Evolutionary conservation across 2,113 vertebrate species (phyloP), one percentile per base, ranked within the genome.

Genomic region (Sula dactylatra): DNA sequence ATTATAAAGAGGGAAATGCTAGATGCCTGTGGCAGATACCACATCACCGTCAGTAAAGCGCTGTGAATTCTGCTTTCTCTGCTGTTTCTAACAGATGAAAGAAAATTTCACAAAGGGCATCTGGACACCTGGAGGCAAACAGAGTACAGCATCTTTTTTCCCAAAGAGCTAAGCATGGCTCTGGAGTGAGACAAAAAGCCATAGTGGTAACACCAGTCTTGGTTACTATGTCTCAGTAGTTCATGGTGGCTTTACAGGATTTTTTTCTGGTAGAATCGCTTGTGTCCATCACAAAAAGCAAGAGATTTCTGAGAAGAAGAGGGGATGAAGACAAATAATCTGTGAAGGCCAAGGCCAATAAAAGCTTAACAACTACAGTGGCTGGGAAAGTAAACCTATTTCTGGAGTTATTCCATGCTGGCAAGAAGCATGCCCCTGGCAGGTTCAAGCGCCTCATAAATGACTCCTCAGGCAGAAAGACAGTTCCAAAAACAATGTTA

Each of bases 401-500:
- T 88, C 90, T 96, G 95, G 87, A 97, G 76, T 95, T 95, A 91
- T 82, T 96, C 95, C 91, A 94, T 16, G 34, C 94, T 97, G 96
- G 96, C 97, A 96, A 88, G 89, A 94, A 96, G 74, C 34, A 47
- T 47, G 78, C 67, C 84, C 87, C 90, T 97, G 87, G 93, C 95
- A 96, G 91, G 85, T 91, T 96, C 49, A 95, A 94, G 56, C 92
- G 83, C 89, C 93, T 97, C 88, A 82, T 91, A 96, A 97, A 96
- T 93, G 94, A 90, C 82, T 96, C 82, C 91, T 96, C 34, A 66
- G 82, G 82, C 94, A 97, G 93, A 78, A 70, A 97, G 93, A 66
- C 84, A 96, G 84, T 94, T 97, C 95, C 95, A 97, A 96, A 96
- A 94, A 25, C 94, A 97, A 94, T 90, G 93, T 96, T 97, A 97